Evolutionary conservation across 1,140 invertebrate species (phyloP).

Genomic region (Drosophila quadrilineata): DNA sequence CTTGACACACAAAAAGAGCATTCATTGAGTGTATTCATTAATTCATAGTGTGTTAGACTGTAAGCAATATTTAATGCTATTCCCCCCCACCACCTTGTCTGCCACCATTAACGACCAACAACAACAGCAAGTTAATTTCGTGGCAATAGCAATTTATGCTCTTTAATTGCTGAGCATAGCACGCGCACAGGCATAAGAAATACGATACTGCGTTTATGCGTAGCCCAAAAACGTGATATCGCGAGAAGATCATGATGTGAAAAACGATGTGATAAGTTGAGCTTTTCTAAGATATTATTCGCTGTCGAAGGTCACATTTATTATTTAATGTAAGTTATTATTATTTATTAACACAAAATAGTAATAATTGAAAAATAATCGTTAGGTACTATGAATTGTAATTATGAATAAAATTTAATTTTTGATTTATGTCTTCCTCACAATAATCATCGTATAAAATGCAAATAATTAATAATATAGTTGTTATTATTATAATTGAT

Average conservation of each 20-base stretch:
- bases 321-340: no score
- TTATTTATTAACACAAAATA: no score
- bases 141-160: slow-evolving; percentile 35
- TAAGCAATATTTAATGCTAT: slow-evolving; percentile 69
- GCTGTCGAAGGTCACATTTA: no score
- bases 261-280: no score
- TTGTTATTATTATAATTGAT: no score
- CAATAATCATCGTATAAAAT: no score
- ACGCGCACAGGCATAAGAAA: slow-evolving; percentile 22
- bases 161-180: slow-evolving; percentile 55
- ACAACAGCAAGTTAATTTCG: not conserved
- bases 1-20: slow-evolving; percentile 58
- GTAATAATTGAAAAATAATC: no score
- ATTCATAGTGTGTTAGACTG: slow-evolving; percentile 46
- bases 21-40: slow-evolving; percentile 58
- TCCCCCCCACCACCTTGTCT: slow-evolving; percentile 6
- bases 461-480: not conserved
- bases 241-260: not conserved
- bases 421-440: no score
- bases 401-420: no score
- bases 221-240: not conserved
- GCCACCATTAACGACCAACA: slow-evolving; percentile 12
- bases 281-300: no score
- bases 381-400: no score
- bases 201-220: slow-evolving; percentile 19